Conservation (phyloP, 2,888 invertebrate genomes). For the Nemoura dubitans region DNA sequence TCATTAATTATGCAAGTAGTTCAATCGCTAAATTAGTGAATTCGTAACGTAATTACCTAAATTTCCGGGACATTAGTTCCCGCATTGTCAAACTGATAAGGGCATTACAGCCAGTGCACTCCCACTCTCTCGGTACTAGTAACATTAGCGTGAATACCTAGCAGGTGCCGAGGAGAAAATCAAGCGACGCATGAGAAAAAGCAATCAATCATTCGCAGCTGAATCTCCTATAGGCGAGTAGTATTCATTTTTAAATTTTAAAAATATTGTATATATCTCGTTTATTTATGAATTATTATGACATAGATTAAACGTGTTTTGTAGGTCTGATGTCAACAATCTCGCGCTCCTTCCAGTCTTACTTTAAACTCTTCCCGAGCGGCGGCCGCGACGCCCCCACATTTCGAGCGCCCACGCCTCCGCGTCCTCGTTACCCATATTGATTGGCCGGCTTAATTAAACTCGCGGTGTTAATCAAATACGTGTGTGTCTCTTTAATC, state of each 20-base stretch:
- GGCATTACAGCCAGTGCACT: not conserved
- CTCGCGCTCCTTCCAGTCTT: not conserved
- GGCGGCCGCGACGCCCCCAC: too few relatives aligned
- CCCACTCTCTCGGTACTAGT: not conserved
- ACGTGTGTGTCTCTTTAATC: not conserved
- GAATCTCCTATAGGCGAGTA: not conserved
- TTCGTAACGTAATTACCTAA: not conserved
- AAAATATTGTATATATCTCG: not conserved
- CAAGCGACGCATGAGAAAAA: not conserved
- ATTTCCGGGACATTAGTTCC: not conserved
- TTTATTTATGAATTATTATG: constrained; percentile 7
- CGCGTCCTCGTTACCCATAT: not conserved
- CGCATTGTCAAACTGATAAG: not conserved
- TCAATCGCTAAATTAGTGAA: not conserved
- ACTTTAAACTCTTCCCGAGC: not conserved
- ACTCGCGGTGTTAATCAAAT: not conserved
- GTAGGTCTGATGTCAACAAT: not conserved
- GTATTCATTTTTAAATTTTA: not conserved
- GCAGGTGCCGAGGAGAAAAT: not conserved
- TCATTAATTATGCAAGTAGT: not conserved
- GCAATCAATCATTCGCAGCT: not conserved
- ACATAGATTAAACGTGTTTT: constrained; percentile 2
- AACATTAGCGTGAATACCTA: not conserved
- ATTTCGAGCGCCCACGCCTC: not conserved
- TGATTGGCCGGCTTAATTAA: not conserved